These are phyloP conservation scores for Drosophila rhopaloa DNA, from an alignment of 1,140 invertebrate species.

Conservation along the genomic window DNA sequence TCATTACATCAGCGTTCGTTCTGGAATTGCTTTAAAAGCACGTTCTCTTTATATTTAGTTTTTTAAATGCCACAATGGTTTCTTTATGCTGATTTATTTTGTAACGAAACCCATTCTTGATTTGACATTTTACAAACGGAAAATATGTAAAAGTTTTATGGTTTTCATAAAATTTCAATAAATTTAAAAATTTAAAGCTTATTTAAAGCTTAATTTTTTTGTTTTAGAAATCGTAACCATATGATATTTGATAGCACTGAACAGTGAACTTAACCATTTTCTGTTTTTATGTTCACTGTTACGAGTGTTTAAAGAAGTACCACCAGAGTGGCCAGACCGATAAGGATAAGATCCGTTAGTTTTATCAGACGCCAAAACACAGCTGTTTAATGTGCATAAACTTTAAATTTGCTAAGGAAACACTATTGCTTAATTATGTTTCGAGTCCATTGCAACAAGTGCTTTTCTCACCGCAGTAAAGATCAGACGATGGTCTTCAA, in stretches of 20 bases:
- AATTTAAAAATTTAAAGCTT: neutral
- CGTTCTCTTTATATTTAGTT: neutral
- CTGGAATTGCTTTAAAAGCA: neutral
- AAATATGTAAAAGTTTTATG: neutral
- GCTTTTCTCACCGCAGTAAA: slow-evolving; percentile 4
- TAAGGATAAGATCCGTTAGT: slow-evolving; percentile 14
- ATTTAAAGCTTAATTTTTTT: neutral
- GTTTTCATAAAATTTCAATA: neutral
- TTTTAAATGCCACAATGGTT: neutral
- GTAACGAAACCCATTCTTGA: neutral
- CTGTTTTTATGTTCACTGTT: too few relatives aligned
- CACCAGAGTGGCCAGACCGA: neutral
- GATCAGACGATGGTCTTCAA: slow-evolving; percentile 13
- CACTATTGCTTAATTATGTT: slow-evolving; percentile 20
- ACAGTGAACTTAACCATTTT: too few relatives aligned
- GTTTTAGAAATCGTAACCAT: too few relatives aligned
- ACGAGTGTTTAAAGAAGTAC: neutral
- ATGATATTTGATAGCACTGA: too few relatives aligned
- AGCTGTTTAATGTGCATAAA: neutral
- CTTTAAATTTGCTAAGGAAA: neutral
- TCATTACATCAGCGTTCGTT: neutral
- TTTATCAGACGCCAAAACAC: neutral
- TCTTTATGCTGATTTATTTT: neutral
- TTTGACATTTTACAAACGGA: neutral
- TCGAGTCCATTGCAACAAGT: slow-evolving; percentile 53